Conservation (phyloP, 1,140 invertebrate species). For the Aphelinus atriplicis region DNA sequence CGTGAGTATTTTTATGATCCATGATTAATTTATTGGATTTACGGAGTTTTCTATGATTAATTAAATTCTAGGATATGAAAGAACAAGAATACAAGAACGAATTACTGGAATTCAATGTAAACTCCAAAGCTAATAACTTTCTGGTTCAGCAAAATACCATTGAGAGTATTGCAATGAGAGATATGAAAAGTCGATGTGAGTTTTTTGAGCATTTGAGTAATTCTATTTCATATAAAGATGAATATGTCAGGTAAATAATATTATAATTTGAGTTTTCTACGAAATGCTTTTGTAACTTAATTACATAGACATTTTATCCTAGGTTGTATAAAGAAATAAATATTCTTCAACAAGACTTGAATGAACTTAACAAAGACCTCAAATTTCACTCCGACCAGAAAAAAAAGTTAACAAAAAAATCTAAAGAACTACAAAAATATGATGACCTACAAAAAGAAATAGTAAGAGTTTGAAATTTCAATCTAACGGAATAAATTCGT, state of each 20-base stretch:
- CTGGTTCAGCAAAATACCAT: conserved; percentile 97
- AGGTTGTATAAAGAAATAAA: too few species aligned
- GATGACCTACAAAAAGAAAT: conserved; percentile 87
- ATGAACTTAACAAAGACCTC: conserved; percentile 82
- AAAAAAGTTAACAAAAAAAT: conserved; percentile 92
- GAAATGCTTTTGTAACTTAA: too few species aligned
- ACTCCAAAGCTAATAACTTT: conserved; percentile 97
- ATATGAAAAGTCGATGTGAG: conserved; percentile 92
- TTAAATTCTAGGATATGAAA: conserved; percentile 63
- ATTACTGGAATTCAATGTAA: conserved; percentile 85
- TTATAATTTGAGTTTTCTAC: too few species aligned
- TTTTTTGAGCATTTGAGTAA: conserved; percentile 97
- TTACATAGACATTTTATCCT: too few species aligned
- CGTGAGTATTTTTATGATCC: conserved; percentile 1
- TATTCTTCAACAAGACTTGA: too few species aligned
- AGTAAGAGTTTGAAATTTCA: conserved; percentile 65
- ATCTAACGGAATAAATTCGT: background rate
- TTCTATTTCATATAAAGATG: conserved; percentile 85
- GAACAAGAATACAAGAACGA: conserved; percentile 82
- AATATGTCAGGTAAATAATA: conserved; percentile 76
- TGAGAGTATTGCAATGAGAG: conserved; percentile 97
- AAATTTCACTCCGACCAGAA: conserved; percentile 95
- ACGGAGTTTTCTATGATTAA: background rate
- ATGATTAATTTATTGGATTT: too few species aligned
- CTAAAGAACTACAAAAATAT: conserved; percentile 95